These are phyloP conservation scores for Cenopis cana DNA, from an alignment of 2,888 invertebrate species.

Conservation along the genomic window DNA sequence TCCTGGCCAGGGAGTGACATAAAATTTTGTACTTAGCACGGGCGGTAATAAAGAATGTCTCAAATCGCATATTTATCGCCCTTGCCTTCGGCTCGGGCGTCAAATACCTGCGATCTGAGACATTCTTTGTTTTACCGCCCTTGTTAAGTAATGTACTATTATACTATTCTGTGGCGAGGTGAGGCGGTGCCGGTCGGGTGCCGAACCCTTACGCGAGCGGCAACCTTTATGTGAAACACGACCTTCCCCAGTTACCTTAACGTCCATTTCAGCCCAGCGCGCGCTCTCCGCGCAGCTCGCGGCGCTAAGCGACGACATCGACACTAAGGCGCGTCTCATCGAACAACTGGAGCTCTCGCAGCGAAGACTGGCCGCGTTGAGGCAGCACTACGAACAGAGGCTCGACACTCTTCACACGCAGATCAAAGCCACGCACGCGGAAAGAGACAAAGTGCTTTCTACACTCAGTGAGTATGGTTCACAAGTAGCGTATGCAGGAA, in stretches of 20 bases:
- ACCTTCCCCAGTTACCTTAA: background rate
- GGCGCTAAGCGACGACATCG: slow-evolving; percentile 96
- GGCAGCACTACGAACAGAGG: slow-evolving; percentile 97
- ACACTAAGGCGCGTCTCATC: slow-evolving; percentile 96
- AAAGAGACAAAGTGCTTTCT: slow-evolving; percentile 94
- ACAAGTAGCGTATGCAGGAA: too few species aligned
- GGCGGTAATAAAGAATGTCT: too few species aligned
- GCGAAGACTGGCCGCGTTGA: slow-evolving; percentile 92
- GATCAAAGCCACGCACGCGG: slow-evolving; percentile 95
- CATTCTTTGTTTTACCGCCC: too few species aligned
- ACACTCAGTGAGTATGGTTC: slow-evolving; percentile 69
- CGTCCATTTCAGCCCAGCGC: slow-evolving; percentile 64
- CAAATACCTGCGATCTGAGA: too few species aligned
- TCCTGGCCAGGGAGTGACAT: too few species aligned
- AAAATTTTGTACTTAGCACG: too few species aligned
- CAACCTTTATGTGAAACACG: background rate
- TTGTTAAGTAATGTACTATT: too few species aligned
- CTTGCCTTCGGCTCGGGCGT: too few species aligned
- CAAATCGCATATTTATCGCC: too few species aligned
- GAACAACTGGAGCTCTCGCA: slow-evolving; percentile 97
- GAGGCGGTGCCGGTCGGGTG: too few species aligned
- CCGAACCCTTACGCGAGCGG: too few species aligned
- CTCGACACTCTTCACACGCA: slow-evolving; percentile 92
- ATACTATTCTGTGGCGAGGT: too few species aligned
- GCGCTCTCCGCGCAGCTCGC: slow-evolving; percentile 93